Evolutionary conservation across 1,140 invertebrate genomes (phyloP).

Genomic region (Venustaconcha ellipsiformis): DNA sequence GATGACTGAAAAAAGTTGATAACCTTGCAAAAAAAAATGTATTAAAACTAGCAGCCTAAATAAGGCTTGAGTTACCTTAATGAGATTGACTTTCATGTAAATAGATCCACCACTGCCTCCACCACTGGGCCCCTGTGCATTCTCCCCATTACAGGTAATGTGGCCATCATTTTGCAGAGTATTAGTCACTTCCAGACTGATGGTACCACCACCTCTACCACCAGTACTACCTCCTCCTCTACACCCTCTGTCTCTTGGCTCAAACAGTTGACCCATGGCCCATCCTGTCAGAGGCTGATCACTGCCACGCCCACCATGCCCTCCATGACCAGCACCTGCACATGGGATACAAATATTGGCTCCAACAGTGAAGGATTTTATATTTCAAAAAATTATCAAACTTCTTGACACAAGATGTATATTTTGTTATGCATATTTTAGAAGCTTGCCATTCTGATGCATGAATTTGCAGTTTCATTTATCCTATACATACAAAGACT

Average conservation of each 20-base stretch:
- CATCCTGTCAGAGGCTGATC: constrained; percentile 31
- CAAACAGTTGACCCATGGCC: constrained; percentile 45
- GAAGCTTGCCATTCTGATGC: too few relatives aligned
- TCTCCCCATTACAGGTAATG: constrained; percentile 45
- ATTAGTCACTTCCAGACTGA: constrained; percentile 40
- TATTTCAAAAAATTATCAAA: too few relatives aligned
- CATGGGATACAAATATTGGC: too few relatives aligned
- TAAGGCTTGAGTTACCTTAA: constrained; percentile 38
- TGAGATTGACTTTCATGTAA: constrained; percentile 39
- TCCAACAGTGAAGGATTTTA: too few relatives aligned
- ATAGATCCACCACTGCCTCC: constrained; percentile 58
- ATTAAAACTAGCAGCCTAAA: too few relatives aligned
- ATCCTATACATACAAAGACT: too few relatives aligned
- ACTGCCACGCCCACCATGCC: constrained; percentile 45
- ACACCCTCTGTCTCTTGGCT: constrained; percentile 47
- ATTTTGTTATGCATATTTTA: too few relatives aligned
- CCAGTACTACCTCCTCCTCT: constrained; percentile 32
- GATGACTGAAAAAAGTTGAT: too few relatives aligned
- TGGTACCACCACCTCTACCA: constrained; percentile 44
- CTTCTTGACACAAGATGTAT: too few relatives aligned
- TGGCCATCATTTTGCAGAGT: constrained; percentile 50
- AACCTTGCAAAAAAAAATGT: too few relatives aligned
- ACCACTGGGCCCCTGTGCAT: constrained; percentile 33
- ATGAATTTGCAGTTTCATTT: too few relatives aligned
- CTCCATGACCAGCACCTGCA: constrained; percentile 56